Conservation (phyloP, 2,113 vertebrate genomes). For the Tragulus kanchil region DNA sequence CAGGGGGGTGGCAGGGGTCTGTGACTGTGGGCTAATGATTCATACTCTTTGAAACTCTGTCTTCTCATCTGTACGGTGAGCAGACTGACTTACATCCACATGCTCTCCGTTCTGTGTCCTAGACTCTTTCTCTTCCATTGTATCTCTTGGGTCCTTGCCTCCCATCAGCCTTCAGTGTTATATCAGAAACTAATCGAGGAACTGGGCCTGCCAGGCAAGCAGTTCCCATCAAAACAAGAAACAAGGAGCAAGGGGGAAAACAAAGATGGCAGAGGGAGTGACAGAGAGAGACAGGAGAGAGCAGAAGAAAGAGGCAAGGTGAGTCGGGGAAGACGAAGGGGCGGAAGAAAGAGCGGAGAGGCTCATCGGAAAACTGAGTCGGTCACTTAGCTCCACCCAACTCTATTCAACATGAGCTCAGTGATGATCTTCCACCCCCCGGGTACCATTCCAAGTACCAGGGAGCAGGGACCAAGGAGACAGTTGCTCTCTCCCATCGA, state of each 20-base stretch:
- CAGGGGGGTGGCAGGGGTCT: background rate
- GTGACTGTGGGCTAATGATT: background rate
- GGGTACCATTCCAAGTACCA: background rate
- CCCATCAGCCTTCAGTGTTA: background rate
- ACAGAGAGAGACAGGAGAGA: background rate
- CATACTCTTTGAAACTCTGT: background rate
- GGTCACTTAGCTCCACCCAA: background rate
- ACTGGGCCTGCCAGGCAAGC: background rate
- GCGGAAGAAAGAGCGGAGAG: too few relatives aligned
- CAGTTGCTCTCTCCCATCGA: background rate
- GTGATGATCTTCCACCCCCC: background rate
- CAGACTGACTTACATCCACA: background rate
- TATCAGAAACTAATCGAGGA: background rate
- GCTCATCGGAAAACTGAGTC: background rate
- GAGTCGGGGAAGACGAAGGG: background rate
- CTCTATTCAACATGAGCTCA: rapidly evolving
- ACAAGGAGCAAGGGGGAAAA: background rate
- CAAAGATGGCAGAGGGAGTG: too few relatives aligned
- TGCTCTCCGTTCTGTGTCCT: background rate
- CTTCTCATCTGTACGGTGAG: background rate
- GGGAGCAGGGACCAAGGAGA: background rate
- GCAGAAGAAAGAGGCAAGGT: too few relatives aligned
- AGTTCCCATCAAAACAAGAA: background rate
- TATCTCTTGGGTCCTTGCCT: background rate
- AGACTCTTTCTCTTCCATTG: background rate